Evolutionary conservation across 2,113 vertebrate species (phyloP).

Genomic region (Drymodes brunneopygia): DNA sequence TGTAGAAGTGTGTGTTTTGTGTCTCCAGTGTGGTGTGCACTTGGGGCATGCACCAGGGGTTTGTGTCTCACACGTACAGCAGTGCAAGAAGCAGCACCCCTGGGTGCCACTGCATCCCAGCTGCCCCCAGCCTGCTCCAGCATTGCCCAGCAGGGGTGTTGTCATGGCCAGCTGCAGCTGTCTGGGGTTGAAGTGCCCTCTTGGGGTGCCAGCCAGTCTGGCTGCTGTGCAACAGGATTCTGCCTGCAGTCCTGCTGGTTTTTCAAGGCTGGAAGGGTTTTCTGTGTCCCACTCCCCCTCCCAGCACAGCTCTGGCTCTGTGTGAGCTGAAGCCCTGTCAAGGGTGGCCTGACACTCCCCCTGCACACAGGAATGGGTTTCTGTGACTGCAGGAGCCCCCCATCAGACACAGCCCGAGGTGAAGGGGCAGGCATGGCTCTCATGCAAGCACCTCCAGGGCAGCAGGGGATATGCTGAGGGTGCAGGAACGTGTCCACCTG

Average conservation of each 20-base stretch:
- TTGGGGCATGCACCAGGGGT: rapidly evolving
- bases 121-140: neutral
- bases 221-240: slow-evolving; percentile 79
- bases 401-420: rapidly evolving
- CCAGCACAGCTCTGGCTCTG: neutral
- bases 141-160: slow-evolving; percentile 68
- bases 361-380: neutral
- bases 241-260: slow-evolving; percentile 67
- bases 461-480: neutral
- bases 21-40: neutral
- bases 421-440: neutral
- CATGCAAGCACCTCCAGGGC: neutral
- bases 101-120: neutral
- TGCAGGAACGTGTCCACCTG: neutral
- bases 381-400: neutral
- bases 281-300: neutral
- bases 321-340: neutral
- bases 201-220: slow-evolving; percentile 87
- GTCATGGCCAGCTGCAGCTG: slow-evolving; percentile 74
- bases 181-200: slow-evolving; percentile 58
- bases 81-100: neutral
- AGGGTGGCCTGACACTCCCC: no score
- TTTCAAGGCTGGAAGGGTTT: slow-evolving; percentile 24
- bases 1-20: neutral
- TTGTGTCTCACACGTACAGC: neutral